Percentiles rank a stretch among this genome's conserved stretches.
These are phyloP conservation scores for Euphonia xanthogaster DNA, from an alignment of 2,797 vertebrate genomes.

Conservation along the genomic window DNA sequence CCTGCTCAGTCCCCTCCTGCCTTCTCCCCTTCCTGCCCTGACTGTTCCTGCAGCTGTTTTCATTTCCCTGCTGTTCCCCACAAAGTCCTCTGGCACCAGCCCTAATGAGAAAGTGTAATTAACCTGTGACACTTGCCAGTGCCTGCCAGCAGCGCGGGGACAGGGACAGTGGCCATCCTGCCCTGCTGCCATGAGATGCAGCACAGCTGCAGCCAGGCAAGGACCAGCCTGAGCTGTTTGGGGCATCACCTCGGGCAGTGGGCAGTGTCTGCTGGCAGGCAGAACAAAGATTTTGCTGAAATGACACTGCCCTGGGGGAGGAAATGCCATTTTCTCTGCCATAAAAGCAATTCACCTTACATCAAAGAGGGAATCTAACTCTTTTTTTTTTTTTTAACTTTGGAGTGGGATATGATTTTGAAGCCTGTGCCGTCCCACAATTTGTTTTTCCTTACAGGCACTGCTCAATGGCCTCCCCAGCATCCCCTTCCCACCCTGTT, in stretches of 20 bases:
- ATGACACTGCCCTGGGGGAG: neutral
- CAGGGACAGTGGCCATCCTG: neutral
- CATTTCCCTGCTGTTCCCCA: neutral
- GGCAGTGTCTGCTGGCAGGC: neutral
- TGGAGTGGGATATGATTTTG: neutral
- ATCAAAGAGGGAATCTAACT: neutral
- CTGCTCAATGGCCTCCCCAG: accelerated
- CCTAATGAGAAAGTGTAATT: neutral
- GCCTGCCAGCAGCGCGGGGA: neutral
- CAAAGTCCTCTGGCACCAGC: neutral
- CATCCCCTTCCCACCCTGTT: neutral
- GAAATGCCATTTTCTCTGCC: neutral
- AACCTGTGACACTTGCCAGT: neutral
- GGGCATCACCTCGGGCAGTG: accelerated
- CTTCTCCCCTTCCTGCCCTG: neutral
- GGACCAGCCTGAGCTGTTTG: accelerated
- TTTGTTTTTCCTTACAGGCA: neutral
- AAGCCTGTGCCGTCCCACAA: neutral
- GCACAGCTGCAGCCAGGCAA: neutral
- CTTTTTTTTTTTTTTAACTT: neutral
- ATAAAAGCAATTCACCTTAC: neutral
- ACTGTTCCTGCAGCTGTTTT: neutral
- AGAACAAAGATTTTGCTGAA: neutral
- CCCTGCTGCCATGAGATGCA: accelerated
- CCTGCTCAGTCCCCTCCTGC: accelerated